A percentile compares a stretch with the other conserved stretches of the same genome.
phyloP scores from a whole-genome alignment of 2,797 vertebrate species.

The Steatocranus sp. region DNA sequence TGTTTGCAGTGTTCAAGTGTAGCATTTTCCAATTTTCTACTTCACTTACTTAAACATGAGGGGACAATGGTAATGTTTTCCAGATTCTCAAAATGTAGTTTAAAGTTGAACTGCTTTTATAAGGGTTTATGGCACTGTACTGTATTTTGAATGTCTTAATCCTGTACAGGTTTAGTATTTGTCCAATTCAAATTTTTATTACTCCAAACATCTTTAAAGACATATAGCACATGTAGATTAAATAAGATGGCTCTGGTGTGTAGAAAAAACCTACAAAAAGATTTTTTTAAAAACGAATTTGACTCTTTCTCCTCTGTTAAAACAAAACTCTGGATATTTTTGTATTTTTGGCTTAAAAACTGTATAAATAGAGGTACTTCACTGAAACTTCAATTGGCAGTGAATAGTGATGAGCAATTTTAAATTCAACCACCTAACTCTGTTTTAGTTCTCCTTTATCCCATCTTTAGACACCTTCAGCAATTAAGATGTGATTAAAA shows the following conservation, averaged over 20 bases:
- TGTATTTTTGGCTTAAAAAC: background rate
- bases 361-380: accelerated
- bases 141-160: background rate
- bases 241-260: background rate
- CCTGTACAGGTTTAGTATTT: background rate
- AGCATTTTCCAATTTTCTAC: background rate
- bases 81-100: background rate
- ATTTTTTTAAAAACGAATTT: accelerated
- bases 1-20: background rate
- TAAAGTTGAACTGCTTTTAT: background rate
- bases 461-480: background rate
- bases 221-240: background rate
- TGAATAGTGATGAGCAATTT: background rate
- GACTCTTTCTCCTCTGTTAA: background rate
- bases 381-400: background rate
- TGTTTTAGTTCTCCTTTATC: background rate
- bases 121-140: background rate
- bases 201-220: background rate
- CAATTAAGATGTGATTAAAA: background rate
- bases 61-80: background rate
- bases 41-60: background rate
- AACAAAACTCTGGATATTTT: background rate
- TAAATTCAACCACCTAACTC: background rate
- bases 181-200: background rate
- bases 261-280: background rate